A percentile compares a stretch with the other conserved stretches of the same genome.
Conservation (phyloP, 2,888 invertebrate genomes). For the Leptinotarsa peninsularis region DNA sequence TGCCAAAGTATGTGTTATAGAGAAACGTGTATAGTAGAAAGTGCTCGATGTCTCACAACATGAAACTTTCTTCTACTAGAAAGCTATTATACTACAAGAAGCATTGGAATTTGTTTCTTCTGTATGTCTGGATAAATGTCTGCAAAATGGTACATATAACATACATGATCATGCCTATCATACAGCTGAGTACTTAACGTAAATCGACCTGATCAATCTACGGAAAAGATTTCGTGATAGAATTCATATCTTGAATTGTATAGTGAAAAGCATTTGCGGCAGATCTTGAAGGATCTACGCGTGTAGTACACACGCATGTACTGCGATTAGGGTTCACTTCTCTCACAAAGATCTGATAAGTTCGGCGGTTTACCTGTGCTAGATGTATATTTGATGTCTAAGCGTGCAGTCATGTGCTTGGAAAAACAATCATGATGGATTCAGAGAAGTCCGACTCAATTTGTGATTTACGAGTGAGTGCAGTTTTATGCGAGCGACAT, state of each 20-base stretch:
- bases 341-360: conserved; percentile 33
- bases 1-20: too few relatives aligned
- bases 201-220: neutral
- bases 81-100: too few relatives aligned
- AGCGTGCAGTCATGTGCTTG: conserved; percentile 13
- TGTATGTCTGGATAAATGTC: too few relatives aligned
- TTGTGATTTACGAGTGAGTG: too few relatives aligned
- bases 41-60: too few relatives aligned
- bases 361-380: conserved; percentile 27
- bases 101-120: too few relatives aligned
- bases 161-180: neutral
- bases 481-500: too few relatives aligned
- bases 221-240: neutral
- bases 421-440: neutral
- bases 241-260: conserved; percentile 12
- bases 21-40: too few relatives aligned
- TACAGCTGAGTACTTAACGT: neutral
- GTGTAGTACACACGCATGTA: conserved; percentile 36
- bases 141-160: too few relatives aligned
- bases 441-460: neutral
- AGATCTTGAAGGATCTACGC: conserved; percentile 24
- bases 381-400: conserved; percentile 30
- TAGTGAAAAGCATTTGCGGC: neutral
- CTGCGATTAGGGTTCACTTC: conserved; percentile 29
- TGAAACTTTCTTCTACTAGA: too few relatives aligned